phyloP scores from a whole-genome alignment of 1,140 invertebrate genomes.

The Macrostomum lignano region DNA sequence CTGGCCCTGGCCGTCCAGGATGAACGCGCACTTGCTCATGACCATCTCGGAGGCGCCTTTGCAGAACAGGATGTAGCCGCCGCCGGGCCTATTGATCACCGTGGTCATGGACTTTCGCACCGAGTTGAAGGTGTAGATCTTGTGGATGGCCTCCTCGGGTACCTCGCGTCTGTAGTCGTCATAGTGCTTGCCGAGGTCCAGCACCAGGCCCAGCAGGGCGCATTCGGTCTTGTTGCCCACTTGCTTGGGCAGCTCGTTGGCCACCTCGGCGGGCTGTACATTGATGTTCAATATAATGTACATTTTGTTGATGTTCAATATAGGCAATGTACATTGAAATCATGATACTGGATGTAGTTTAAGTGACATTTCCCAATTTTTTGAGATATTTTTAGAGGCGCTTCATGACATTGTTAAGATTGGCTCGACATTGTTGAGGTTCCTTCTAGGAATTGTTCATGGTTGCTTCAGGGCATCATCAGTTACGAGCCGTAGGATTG shows the following conservation, averaged over 20 bases:
- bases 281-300: too few relatives aligned
- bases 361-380: too few relatives aligned
- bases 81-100: constrained; percentile 38
- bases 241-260: constrained; percentile 39
- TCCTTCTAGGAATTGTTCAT: too few relatives aligned
- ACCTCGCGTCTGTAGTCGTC: constrained; percentile 53
- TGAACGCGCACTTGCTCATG: constrained; percentile 52
- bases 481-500: too few relatives aligned
- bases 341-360: too few relatives aligned
- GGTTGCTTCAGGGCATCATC: too few relatives aligned
- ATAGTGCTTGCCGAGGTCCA: constrained; percentile 48
- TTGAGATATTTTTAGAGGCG: too few relatives aligned
- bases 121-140: constrained; percentile 96
- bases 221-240: constrained; percentile 99
- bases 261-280: neutral
- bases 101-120: constrained; percentile 95
- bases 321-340: too few relatives aligned
- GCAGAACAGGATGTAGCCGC: constrained; percentile 63
- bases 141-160: constrained; percentile 57
- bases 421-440: too few relatives aligned
- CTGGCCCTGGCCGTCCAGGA: too few relatives aligned
- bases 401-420: too few relatives aligned
- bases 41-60: constrained; percentile 98
- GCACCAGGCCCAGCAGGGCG: constrained; percentile 70
- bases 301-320: too few relatives aligned